These are phyloP conservation scores for Clupea harengus DNA, from an alignment of 2,113 vertebrate species.

Conservation along the genomic window DNA sequence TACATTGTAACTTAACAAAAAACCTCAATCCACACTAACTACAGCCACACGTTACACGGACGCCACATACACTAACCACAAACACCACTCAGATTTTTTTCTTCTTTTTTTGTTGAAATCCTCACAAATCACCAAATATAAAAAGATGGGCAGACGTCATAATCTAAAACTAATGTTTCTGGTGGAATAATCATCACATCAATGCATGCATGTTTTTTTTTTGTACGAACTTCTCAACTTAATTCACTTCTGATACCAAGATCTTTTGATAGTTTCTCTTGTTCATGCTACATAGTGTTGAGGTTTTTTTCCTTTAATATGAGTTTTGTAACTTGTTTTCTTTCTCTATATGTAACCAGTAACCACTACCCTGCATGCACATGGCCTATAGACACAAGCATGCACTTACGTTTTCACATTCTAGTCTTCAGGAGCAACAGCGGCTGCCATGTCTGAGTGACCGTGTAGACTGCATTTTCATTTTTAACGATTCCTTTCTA, in stretches of 20 bases:
- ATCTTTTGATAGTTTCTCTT: constrained; percentile 52
- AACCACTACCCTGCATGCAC: constrained; percentile 88
- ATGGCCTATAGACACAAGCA: constrained; percentile 86
- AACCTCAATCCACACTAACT: constrained; percentile 80
- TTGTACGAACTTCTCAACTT: constrained; percentile 65
- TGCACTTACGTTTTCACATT: constrained; percentile 86
- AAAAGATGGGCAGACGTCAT: constrained; percentile 84
- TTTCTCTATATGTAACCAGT: constrained; percentile 54
- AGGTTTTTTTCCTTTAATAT: constrained; percentile 53
- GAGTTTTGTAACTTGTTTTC: constrained; percentile 51
- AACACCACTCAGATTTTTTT: constrained; percentile 86
- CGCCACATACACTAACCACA: constrained; percentile 91
- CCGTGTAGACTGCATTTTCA: constrained; percentile 83
- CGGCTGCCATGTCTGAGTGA: constrained; percentile 60
- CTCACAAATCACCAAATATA: constrained; percentile 83
- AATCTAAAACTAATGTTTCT: constrained; percentile 89
- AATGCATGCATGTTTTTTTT: constrained; percentile 90
- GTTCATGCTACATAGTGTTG: constrained; percentile 87
- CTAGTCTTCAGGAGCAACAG: constrained; percentile 79
- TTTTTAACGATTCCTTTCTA: constrained; percentile 81
- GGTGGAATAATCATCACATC: constrained; percentile 83
- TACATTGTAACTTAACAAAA: constrained; percentile 78
- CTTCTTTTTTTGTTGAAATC: constrained; percentile 38
- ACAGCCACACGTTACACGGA: constrained; percentile 89
- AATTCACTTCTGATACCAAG: constrained; percentile 5